Conservation (phyloP, 1,140 invertebrate species). For the Drosophila setifemur region DNA sequence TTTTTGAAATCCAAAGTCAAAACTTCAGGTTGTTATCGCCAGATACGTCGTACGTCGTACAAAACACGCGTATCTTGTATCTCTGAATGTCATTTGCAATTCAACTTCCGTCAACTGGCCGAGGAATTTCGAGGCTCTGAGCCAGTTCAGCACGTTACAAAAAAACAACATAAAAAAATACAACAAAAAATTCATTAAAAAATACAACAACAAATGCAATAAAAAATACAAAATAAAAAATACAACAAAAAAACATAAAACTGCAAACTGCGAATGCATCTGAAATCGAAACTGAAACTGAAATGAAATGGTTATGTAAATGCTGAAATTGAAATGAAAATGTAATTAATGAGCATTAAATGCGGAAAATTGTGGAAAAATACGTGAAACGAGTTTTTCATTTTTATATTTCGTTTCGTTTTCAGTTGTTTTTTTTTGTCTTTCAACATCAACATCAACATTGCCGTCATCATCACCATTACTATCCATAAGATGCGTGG, state of each 20-base stretch:
- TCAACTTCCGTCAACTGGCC: conserved; percentile 72
- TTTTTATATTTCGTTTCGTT: conserved; percentile 55
- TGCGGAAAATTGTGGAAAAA: conserved; percentile 71
- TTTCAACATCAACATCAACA: conserved; percentile 22
- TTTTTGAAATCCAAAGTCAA: conserved; percentile 23
- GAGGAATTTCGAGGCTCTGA: conserved; percentile 62
- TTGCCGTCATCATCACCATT: not conserved
- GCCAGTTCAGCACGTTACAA: conserved; percentile 44
- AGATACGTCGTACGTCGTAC: conserved; percentile 3
- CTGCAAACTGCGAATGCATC: too few species aligned
- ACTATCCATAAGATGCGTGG: conserved; percentile 6
- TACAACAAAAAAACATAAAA: not conserved
- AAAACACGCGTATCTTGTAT: conserved; percentile 46
- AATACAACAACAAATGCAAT: too few species aligned
- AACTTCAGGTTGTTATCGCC: conserved; percentile 5
- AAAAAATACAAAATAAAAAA: not conserved
- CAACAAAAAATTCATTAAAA: not conserved
- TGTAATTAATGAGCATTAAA: conserved; percentile 79
- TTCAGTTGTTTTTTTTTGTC: not conserved
- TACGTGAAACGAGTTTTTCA: conserved; percentile 70
- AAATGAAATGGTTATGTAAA: conserved; percentile 73
- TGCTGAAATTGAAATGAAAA: conserved; percentile 71
- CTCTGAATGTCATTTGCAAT: conserved; percentile 73
- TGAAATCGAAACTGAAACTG: not conserved
- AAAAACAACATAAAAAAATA: conserved; percentile 13